Base-by-base conservation (phyloP, 2,113 vertebrate genomes). In the Pontoporia blainvillei region DNA sequence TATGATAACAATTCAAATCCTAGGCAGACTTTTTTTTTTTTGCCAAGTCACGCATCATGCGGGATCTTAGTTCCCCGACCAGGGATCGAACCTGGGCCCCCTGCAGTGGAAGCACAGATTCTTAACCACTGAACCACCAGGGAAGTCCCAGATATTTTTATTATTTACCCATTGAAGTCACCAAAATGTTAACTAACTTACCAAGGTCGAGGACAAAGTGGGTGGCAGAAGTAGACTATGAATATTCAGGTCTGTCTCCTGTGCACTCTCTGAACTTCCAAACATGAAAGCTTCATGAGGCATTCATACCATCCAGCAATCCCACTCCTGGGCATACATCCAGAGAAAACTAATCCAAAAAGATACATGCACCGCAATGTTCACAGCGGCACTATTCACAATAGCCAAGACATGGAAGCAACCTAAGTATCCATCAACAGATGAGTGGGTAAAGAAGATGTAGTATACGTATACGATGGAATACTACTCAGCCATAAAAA, bases 211-310 rank as follows among this genome's bases (percentile, higher is more conserved):
- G 41, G n/a, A 31, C 1, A 41, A 54, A 46, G 44, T 8, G 18
- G 18, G n/a, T 20, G 44, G 41, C 72, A 11, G 23, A 39, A 6
- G 1, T 27, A 4, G 5, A 13, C 5, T 3, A 31, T 27, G 46
- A 4, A 2, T 1, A 20, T 52, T 69, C 7, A 6, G 6, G 0
- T 34, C 64, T 72, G 10, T 10, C 44, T 23, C 44, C 9, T 2
- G 6, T 13, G 61, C 3, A 11, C 12, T 8, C 17, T 46, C 6
- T 12, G 36, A 27, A 15, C 14, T 3, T 17, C 7, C 2, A 5
- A 13, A 13, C 66, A 0, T 1, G 39, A 87, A 12, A 34, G 4
- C 64, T 73, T 46, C 2, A 0, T 18, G 54, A 36, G 36, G 3
- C 13, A 5, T 25, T 36, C 41, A 11, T 11, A 46, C 46, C 27